Percentiles rank a stretch among this genome's conserved stretches.
phyloP scores from a whole-genome alignment of 2,888 invertebrate genomes.

The Drosophila yooni region DNA sequence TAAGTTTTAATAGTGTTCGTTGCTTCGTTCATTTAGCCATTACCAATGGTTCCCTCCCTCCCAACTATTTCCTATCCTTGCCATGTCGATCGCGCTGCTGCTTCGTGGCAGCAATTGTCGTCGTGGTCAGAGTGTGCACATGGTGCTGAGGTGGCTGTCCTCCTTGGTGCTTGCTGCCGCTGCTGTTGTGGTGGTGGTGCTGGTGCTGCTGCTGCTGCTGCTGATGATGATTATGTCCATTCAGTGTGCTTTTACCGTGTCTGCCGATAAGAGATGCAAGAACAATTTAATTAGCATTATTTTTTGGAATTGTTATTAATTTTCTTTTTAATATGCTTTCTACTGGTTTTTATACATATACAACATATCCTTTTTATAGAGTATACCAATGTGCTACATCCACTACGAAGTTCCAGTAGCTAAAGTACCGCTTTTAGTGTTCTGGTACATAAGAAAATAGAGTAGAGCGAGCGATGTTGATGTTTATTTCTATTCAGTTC shows the following conservation, averaged over 20 bases:
- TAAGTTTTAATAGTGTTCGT: conserved; percentile 51
- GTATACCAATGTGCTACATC: conserved; percentile 62
- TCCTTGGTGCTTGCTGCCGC: conserved; percentile 61
- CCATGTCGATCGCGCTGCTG: conserved; percentile 74
- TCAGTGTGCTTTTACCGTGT: conserved; percentile 82
- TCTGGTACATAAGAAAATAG: conserved; percentile 61
- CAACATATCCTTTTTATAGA: conserved; percentile 45
- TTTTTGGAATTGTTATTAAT: not conserved
- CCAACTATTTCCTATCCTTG: conserved; percentile 76
- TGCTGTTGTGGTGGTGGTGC: conserved; percentile 19
- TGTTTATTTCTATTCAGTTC: conserved; percentile 52
- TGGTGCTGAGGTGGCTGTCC: conserved; percentile 63
- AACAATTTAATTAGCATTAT: conserved; percentile 6
- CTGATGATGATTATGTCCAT: conserved; percentile 59
- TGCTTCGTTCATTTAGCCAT: conserved; percentile 43
- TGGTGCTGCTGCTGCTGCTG: conserved; percentile 20
- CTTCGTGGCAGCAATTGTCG: conserved; percentile 68
- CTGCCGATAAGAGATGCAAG: conserved; percentile 49
- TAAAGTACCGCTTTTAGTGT: conserved; percentile 55
- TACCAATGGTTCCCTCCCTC: conserved; percentile 9
- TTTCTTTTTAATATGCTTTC: conserved; percentile 56
- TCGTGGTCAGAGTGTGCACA: conserved; percentile 67
- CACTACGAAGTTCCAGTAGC: conserved; percentile 76
- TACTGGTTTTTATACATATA: conserved; percentile 53
- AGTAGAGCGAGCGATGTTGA: conserved; percentile 71